phyloP scores from a whole-genome alignment of 2,797 vertebrate genomes.

The Danio jaintianensis region DNA sequence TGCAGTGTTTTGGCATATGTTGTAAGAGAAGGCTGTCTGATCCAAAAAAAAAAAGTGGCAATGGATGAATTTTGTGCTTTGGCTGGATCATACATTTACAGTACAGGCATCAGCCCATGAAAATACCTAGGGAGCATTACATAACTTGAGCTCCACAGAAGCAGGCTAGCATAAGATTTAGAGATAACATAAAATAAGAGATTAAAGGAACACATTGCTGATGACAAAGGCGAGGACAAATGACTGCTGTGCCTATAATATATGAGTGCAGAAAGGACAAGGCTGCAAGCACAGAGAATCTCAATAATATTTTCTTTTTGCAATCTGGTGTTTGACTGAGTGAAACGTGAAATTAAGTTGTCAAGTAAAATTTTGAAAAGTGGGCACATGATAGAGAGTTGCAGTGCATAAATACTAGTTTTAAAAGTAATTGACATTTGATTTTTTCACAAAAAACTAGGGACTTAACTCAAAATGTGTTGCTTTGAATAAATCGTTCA shows the following conservation, averaged over 20 bases:
- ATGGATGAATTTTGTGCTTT: conserved; percentile 39
- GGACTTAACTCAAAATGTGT: too few species aligned
- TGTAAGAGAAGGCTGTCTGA: conserved; percentile 39
- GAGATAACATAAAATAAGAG: conserved; percentile 51
- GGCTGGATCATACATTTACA: conserved; percentile 45
- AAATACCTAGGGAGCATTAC: conserved; percentile 43
- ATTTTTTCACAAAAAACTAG: too few species aligned
- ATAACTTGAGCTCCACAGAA: conserved; percentile 40
- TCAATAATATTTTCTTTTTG: conserved; percentile 10
- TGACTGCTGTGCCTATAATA: conserved; percentile 9
- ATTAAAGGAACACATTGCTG: conserved; percentile 41
- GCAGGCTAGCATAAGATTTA: conserved; percentile 38
- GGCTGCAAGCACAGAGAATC: not conserved
- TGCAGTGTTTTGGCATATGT: conserved; percentile 52
- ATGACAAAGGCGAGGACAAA: conserved; percentile 32
- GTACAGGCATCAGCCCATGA: conserved; percentile 43
- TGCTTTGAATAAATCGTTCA: too few species aligned
- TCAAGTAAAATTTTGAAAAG: not conserved
- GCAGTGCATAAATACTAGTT: not conserved
- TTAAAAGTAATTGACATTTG: not conserved
- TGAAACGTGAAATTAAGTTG: not conserved
- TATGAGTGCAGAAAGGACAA: conserved; percentile 7
- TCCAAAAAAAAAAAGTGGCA: conserved; percentile 38
- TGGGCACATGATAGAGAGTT: not conserved
- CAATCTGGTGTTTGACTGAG: conserved; percentile 4